A percentile compares a stretch with the other conserved stretches of the same genome.
phyloP scores from a whole-genome alignment of 2,797 vertebrate genomes.

The Acropternis orthonyx region DNA sequence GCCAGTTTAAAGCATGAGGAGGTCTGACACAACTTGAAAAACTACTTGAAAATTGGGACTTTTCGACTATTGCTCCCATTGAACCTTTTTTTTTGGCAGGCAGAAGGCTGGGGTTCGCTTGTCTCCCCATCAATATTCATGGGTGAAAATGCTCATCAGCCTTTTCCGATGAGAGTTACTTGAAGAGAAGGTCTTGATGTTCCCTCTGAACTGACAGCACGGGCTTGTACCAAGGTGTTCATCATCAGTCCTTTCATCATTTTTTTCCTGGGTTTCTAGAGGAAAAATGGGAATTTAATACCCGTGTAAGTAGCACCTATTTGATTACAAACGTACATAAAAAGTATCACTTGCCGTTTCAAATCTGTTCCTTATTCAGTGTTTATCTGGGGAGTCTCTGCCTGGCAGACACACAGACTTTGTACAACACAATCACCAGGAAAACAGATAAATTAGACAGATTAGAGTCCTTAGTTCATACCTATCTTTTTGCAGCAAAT shows the following conservation, averaged over 20 bases:
- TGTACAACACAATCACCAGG: background rate
- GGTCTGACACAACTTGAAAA: background rate
- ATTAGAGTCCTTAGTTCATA: background rate
- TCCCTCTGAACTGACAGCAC: background rate
- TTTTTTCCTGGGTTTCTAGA: background rate
- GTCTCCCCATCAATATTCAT: background rate
- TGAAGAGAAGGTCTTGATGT: background rate
- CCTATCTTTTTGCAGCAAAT: background rate
- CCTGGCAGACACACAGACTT: background rate
- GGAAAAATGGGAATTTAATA: background rate
- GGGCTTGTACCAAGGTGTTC: background rate
- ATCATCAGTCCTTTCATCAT: background rate
- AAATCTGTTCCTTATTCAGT: background rate
- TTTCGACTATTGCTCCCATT: background rate
- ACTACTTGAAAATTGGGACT: background rate
- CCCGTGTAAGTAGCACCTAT: background rate
- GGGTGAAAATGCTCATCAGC: background rate
- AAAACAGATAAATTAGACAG: background rate
- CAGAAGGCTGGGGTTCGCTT: background rate
- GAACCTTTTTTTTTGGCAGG: fast-evolving
- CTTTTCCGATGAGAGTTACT: background rate
- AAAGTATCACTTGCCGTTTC: background rate
- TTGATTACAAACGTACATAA: background rate
- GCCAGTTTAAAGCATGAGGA: fast-evolving
- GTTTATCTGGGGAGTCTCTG: background rate